Evolutionary conservation across 2,113 vertebrate species (phyloP).

Genomic region (Otocyon megalotis): DNA sequence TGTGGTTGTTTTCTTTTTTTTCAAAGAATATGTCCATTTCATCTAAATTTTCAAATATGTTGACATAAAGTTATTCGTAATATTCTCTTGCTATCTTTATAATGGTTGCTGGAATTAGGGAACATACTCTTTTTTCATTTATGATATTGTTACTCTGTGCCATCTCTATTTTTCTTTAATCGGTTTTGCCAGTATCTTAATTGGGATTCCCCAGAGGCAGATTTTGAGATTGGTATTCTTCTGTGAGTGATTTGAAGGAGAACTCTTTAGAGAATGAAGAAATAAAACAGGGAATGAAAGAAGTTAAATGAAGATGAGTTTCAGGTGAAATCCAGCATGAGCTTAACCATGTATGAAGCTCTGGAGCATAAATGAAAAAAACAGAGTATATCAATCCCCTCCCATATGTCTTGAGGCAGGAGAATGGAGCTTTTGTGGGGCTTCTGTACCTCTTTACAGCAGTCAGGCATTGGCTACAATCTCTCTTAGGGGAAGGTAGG

Average conservation of each 20-base stretch:
- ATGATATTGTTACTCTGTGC: background rate
- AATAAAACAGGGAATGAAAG: background rate
- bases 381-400: background rate
- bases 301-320: background rate
- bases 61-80: background rate
- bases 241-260: background rate
- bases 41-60: background rate
- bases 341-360: background rate
- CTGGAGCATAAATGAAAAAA: background rate
- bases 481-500: background rate
- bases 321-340: background rate
- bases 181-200: background rate
- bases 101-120: background rate
- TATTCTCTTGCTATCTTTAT: background rate
- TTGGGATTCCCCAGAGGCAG: background rate
- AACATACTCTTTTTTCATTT: background rate
- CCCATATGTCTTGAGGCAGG: background rate
- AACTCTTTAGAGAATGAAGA: background rate
- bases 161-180: background rate
- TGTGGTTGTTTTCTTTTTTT: background rate
- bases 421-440: background rate
- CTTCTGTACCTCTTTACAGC: background rate
- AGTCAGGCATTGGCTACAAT: background rate
- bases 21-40: background rate
- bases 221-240: background rate